phyloP scores from a whole-genome alignment of 92 coral and sea anemone species.

The Epizoanthus rinbou region DNA sequence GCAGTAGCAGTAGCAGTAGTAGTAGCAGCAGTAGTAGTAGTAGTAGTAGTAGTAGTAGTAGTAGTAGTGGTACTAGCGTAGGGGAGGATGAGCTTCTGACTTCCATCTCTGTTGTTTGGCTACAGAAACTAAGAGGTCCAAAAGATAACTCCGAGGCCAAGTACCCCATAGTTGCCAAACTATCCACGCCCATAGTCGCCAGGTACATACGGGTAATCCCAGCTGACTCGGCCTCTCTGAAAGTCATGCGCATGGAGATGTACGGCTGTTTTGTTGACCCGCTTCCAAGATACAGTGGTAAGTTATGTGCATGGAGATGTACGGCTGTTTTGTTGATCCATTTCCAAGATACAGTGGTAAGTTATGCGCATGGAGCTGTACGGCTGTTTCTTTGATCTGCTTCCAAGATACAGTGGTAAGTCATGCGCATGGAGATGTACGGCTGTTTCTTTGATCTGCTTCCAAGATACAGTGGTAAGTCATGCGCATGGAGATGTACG shows the following conservation, averaged over 20 bases:
- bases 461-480: conserved; percentile 70
- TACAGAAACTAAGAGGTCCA: conserved; percentile 77
- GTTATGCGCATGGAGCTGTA: conserved; percentile 56
- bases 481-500: conserved; percentile 61
- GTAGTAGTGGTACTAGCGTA: too few species aligned
- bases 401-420: conserved; percentile 71
- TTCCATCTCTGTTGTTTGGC: not conserved
- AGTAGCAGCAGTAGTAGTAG: too few species aligned
- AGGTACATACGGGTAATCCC: conserved; percentile 88
- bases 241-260: conserved; percentile 82
- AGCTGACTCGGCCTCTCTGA: conserved; percentile 47
- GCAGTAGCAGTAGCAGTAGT: too few species aligned
- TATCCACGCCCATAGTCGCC: conserved; percentile 63
- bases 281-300: conserved; percentile 70
- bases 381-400: conserved; percentile 78
- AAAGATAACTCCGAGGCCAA: conserved; percentile 59
- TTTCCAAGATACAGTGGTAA: conserved; percentile 69
- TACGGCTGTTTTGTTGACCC: conserved; percentile 87
- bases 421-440: conserved; percentile 54
- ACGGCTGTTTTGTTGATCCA: conserved; percentile 82
- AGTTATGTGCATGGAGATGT: conserved; percentile 51
- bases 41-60: too few species aligned
- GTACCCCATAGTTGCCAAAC: conserved; percentile 58
- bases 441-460: conserved; percentile 78
- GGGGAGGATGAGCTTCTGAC: not conserved